Evolutionary conservation across 2,888 invertebrate species (phyloP), one percentile per base, ranked within the genome.

Genomic region (Buathra laborator): DNA sequence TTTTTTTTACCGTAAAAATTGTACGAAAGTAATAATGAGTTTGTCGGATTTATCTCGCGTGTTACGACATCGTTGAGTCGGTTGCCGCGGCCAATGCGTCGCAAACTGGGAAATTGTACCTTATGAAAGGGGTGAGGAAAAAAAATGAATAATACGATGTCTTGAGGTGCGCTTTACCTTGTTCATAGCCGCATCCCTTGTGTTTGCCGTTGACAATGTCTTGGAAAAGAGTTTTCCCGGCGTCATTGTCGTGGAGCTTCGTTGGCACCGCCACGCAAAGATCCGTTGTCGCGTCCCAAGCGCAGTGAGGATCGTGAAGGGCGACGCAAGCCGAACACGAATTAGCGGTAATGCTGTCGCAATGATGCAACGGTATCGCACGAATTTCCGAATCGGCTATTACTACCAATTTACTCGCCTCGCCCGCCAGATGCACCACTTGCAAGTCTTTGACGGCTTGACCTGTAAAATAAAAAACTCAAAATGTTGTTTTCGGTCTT

Each of bases 251-350:
- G 92, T 95, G 95, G 90, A 95, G 94, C 92, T 95, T 94, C 9
- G 94, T 94, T 86, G 95, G 94, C 59, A 95, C 94, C 68, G 95
- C 95, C 29, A 95, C 95, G 90, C 96, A 96, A n/a, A 93, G 92
- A 79, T 94, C 93, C 87, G 94, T 94, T 67, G 94, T 94, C 6
- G 96, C 96, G 93, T 98, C 97, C 99, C 99, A 99, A 24, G 98
- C 98, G 94, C 99, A 99, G 93, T 99, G 98, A 0, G 99, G 99
- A 95, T 99, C 99, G 95, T 99, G 98, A 83, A 99, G 95, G 46
- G 96, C 96, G 3, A 99, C 96, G 94, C 99, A 99, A 89, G 97
- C 96, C 87, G 97, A 96, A 94, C 94, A 97, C 94, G 94, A 94
- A 87, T 89, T 90, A 29, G 92, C 93, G 43, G 90, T 83, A 0